Evolutionary conservation across 2,888 invertebrate species (phyloP).

Genomic region (Pammene fasciana): DNA sequence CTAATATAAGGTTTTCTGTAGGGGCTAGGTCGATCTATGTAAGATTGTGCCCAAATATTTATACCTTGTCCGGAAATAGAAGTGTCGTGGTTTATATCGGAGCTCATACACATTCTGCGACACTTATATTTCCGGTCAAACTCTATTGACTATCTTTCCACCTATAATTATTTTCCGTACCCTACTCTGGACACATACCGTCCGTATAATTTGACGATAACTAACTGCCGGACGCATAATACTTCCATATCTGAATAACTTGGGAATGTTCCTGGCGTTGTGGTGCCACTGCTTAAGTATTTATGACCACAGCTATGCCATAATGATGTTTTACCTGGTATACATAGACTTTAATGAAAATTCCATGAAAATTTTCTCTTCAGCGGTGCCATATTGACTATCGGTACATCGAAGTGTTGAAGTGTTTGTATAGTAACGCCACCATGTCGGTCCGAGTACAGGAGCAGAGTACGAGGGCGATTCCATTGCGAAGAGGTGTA

Average conservation of each 20-base stretch:
- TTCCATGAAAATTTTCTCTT: no score
- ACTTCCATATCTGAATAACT: slow-evolving; percentile 60
- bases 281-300: slow-evolving; percentile 6
- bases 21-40: no score
- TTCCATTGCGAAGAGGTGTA: slow-evolving; percentile 8
- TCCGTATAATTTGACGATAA: slow-evolving; percentile 59
- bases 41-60: no score
- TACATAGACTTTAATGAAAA: no score
- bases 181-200: slow-evolving; percentile 46
- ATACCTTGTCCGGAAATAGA: no score
- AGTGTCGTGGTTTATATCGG: no score
- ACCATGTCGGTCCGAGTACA: slow-evolving; percentile 15
- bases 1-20: no score
- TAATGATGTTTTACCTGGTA: slow-evolving; percentile 14
- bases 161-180: slow-evolving; percentile 46
- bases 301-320: slow-evolving; percentile 13
- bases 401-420: no score
- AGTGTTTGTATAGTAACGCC: no score
- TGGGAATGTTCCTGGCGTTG: slow-evolving; percentile 38
- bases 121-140: no score
- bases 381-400: no score
- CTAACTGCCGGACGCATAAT: slow-evolving; percentile 60
- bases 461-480: not conserved
- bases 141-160: not conserved
- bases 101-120: no score